Base-by-base conservation (phyloP, 2,797 vertebrate genomes). In the Sylvilagus floridanus region DNA sequence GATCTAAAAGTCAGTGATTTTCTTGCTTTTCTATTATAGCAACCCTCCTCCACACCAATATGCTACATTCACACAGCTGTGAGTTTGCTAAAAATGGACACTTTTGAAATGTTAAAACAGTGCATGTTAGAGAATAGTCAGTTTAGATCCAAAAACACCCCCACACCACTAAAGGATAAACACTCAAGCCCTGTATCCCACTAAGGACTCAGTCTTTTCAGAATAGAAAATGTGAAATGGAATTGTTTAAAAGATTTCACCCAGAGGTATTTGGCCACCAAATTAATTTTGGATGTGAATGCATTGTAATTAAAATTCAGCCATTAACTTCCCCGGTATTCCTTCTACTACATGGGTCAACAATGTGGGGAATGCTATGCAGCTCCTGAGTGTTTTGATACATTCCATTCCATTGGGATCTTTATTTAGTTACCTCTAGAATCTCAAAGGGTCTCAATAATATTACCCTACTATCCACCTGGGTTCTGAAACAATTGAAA, bases 71-170 rank as follows among this genome's bases (percentile, higher is more conserved):
- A 77, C 95, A 95, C 94, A 97, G 82, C 95, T 95, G 95, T 16
- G 94, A 76, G 73, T 96, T 96, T 95, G 88, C 97, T 97, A 97
- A 97, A 97, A 97, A 94, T 88, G 93, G 96, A 92, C 91, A 88
- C 66, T 90, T 90, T 96, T 83, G 92, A 96, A 97, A 97, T 97
- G 94, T 93, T 97, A 88, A 90, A 96, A 93, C 84, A 85, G 82
- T 81, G 50, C 91, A 78, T 91, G 84, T 72, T 94, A 77, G 84
- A 94, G 85, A 96, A 96, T 92, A 96, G 91, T 86, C 94, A 71
- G 54, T 88, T 95, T 88, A 69, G 73, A 84, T 88, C 24, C 69
- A 12, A 79, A 87, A 91, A 32, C 92, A 87, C 35, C 26, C 42
- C 52, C 19, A 54, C 52, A 91, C 77, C 60, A 47, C 52, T 93